Percentiles rank a stretch among this genome's conserved stretches.
phyloP scores from a whole-genome alignment of 2,797 vertebrate species.

The Sciaenops ocellatus region DNA sequence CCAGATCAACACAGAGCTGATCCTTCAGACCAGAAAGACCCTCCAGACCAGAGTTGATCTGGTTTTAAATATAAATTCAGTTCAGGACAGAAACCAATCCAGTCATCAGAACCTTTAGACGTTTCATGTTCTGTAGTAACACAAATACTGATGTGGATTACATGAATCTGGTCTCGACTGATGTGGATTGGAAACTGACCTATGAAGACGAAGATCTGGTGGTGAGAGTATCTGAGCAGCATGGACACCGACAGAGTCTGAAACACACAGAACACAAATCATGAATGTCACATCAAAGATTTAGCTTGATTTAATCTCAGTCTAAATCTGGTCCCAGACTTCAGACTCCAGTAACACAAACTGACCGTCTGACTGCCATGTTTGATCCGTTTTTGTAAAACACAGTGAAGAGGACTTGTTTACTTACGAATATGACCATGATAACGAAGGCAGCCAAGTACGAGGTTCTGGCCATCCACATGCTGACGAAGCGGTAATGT shows the following conservation, averaged over 20 bases:
- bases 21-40: neutral
- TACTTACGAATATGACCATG: constrained; percentile 98
- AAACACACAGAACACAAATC: constrained; percentile 36
- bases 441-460: constrained; percentile 97
- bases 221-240: constrained; percentile 96
- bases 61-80: no score
- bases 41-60: no score
- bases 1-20: constrained; percentile 9
- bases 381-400: no score
- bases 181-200: constrained; percentile 83
- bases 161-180: neutral
- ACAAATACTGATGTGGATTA: neutral
- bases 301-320: no score
- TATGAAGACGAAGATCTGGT: constrained; percentile 99
- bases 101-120: neutral
- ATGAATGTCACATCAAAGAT: no score
- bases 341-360: no score
- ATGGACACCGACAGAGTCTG: constrained; percentile 98
- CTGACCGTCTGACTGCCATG: no score
- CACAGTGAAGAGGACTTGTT: no score
- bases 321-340: no score
- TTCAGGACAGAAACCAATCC: neutral
- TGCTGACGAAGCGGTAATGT: constrained; percentile 98
- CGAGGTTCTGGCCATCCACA: constrained; percentile 99
- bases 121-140: neutral